Base-by-base conservation (phyloP, 2,113 vertebrate species). In the Siniperca knerii region DNA sequence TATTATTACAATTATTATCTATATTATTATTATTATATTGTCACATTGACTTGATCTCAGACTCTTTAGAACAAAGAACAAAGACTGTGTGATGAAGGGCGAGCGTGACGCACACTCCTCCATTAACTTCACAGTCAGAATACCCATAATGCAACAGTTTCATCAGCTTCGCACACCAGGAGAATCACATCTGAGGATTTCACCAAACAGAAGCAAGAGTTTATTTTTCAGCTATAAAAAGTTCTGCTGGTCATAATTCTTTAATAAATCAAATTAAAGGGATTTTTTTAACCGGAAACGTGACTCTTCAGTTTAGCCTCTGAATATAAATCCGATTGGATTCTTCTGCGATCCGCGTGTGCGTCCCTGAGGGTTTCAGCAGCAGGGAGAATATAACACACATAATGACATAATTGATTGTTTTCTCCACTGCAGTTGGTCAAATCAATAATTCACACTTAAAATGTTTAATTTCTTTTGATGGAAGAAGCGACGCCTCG, bases 391-490 rank as follows among this genome's bases (percentile, higher is more conserved):
- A 44, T 20, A 55, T 4, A 67, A 76, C 75, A 60, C 50, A 42
- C 69, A 61, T 60, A 18, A 83, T 20, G 66, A 84, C 65, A 72
- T 58, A 29, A 90, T 79, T 75, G 82, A 84, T 76, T 82, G 75
- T 85, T 82, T 75, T 75, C 64, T 79, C 12, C n/a, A 12, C 66
- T 66, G 82, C 57, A 44, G 77, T 29, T 40, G 25, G 68, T 71
- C n/a, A 10, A 6, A 90, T 90, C 85, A 90, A 83, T 88, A 78
- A 87, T 85, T 85, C 76, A 85, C 75, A 67, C 25, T 79, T 46
- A 64, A 80, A 85, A 85, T 61, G 72, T 83, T 81, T 81, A 37
- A 77, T 68, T 74, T 69, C 60, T 60, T 73, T 21, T 66, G 72
- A 79, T 64, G 79, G 62, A 83, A 62, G 71, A 21, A 25, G 69